Evolutionary conservation across 2,888 invertebrate species (phyloP).

Genomic region (Hecatera dysodea): DNA sequence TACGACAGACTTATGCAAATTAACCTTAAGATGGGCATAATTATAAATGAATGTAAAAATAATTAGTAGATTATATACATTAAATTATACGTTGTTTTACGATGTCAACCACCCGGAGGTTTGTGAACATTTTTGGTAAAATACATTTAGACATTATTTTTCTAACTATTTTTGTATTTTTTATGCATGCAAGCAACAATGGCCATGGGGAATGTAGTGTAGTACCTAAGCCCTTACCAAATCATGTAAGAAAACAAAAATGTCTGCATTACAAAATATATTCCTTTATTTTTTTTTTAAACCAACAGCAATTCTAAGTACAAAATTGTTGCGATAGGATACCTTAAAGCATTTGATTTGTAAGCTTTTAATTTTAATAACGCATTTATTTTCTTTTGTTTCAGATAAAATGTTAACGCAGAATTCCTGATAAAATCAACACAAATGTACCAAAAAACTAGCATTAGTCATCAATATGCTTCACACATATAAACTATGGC

Average conservation of each 20-base stretch:
- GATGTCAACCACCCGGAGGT: conserved; percentile 8
- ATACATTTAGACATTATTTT: background rate
- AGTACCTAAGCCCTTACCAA: too few relatives aligned
- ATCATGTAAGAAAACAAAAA: too few relatives aligned
- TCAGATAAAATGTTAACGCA: conserved; percentile 73
- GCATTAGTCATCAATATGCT: conserved; percentile 80
- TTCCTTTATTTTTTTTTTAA: too few relatives aligned
- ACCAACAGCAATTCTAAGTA: too few relatives aligned
- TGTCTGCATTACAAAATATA: too few relatives aligned
- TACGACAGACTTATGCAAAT: conserved; percentile 58
- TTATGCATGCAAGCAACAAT: too few relatives aligned
- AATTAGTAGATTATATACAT: conserved; percentile 41
- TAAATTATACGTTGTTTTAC: conserved; percentile 41
- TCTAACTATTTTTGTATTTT: too few relatives aligned
- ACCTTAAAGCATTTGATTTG: too few relatives aligned
- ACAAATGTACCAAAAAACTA: conserved; percentile 74
- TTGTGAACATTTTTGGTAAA: background rate
- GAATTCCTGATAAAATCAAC: conserved; percentile 66
- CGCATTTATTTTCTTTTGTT: conserved; percentile 70
- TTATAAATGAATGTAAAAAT: conserved; percentile 38
- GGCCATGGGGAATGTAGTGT: too few relatives aligned
- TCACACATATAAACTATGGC: conserved; percentile 83
- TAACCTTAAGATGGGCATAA: conserved; percentile 35
- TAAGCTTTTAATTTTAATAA: conserved; percentile 5
- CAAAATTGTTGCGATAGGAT: too few relatives aligned